Base-by-base conservation (phyloP, 2,888 invertebrate species). In the Trichacis sp. region DNA sequence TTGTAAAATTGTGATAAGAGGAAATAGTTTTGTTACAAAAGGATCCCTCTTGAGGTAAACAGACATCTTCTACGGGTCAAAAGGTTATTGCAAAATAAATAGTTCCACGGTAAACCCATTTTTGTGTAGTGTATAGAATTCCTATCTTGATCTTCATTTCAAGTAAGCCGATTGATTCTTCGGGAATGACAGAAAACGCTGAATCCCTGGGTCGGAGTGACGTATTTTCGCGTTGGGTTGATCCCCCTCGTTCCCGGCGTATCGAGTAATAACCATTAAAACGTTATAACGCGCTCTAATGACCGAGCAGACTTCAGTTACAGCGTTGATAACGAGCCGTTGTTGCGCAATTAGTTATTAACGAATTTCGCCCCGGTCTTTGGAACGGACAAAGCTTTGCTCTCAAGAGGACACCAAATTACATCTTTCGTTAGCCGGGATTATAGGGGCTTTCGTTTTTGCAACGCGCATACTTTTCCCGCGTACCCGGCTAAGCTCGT, bases 261-360 rank as follows among this genome's bases (percentile, higher is more conserved):
- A 17, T 17, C 17, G 48, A 53, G 68, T 64, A 70, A 65, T 68
- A 68, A 70, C 70, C 70, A 66, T 70, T 70, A 70, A 70, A 70
- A 65, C 58, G 63, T 68, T 66, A 65, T 70, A 70, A 68, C 68
- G 56, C 50, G 63, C 64, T 57, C 64, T 68, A 70, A 68, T 70
- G 70, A 70, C 65, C 60, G 54, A 20, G 50, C 36, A 61, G 57
- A 56, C 61, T 65, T 61, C 61, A 61, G 65, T 60, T 60, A 60
- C 45, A 58, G 53, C 47, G 65, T 54, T 61, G 57, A 61, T 61
- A 65, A 65, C 65, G 54, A 60, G 61, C 61, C 51, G 58, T 54
- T 61, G 65, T 66, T 61, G 38, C 54, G 58, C 58, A 61, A 65
- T 65, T 65, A 61, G 61, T 58, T 66, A 62, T 66, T 58, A 66